Conservation (phyloP, 2,797 vertebrate genomes). For the Enteromius radiatus region DNA sequence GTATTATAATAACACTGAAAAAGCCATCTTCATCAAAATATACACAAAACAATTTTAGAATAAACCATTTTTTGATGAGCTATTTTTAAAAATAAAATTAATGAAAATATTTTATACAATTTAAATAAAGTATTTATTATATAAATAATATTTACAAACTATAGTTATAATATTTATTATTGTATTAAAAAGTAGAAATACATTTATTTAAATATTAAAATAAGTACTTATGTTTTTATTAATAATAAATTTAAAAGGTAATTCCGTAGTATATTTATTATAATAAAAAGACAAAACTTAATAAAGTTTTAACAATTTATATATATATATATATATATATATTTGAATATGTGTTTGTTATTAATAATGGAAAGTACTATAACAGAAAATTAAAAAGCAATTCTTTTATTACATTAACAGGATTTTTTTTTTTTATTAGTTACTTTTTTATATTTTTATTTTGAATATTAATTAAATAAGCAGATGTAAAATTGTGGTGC, state of each 20-base stretch:
- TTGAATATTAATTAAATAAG: background rate
- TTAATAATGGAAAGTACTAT: too few relatives aligned
- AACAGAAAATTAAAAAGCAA: too few relatives aligned
- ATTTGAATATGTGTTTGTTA: too few relatives aligned
- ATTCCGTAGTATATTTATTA: background rate
- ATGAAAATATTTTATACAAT: too few relatives aligned
- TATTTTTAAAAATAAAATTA: background rate
- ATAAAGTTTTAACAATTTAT: background rate
- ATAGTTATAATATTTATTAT: constrained; percentile 14
- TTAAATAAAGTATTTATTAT: too few relatives aligned
- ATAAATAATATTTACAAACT: background rate
- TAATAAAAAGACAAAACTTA: background rate
- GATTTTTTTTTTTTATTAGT: too few relatives aligned
- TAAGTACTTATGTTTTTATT: background rate
- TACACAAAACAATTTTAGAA: background rate
- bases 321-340: background rate
- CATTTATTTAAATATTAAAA: background rate
- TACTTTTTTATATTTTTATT: background rate
- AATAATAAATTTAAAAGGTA: background rate
- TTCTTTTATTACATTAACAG: too few relatives aligned
- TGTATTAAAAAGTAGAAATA: background rate
- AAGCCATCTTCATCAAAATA: background rate
- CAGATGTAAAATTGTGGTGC: constrained; percentile 4
- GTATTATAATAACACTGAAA: background rate
- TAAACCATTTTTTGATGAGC: background rate